Evolutionary conservation across 2,113 vertebrate species (phyloP).

Genomic region (Ciconia boyciana): DNA sequence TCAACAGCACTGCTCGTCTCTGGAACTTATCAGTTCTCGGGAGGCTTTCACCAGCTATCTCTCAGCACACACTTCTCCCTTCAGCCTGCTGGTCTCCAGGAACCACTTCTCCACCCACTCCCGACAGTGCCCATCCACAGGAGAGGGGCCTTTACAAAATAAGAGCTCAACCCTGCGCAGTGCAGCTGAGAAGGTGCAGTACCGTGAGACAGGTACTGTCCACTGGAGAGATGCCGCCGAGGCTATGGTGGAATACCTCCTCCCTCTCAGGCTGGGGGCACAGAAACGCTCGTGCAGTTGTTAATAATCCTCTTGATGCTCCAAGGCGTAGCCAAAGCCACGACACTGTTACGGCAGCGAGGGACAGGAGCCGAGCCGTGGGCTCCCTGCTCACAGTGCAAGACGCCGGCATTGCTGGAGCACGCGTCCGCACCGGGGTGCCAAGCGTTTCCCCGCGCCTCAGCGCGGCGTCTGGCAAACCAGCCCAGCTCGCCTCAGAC

Average conservation of each 20-base stretch:
- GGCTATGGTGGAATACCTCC: background rate
- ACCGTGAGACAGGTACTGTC: background rate
- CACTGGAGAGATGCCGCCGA: background rate
- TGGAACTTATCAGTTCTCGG: background rate
- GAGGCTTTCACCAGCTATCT: background rate
- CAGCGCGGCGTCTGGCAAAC: background rate
- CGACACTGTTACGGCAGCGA: accelerated
- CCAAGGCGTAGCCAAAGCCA: background rate
- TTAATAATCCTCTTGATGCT: background rate
- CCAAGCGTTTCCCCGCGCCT: background rate
- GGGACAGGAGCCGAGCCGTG: background rate
- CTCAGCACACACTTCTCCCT: background rate
- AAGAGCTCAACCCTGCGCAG: background rate
- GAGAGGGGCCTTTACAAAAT: background rate
- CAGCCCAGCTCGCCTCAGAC: no score
- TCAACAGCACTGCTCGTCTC: background rate
- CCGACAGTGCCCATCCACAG: accelerated
- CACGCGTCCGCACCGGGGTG: accelerated
- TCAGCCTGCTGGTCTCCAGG: background rate
- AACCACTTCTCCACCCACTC: background rate
- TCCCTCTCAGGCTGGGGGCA: background rate
- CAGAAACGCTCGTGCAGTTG: accelerated
- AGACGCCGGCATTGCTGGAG: background rate
- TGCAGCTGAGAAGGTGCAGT: background rate
- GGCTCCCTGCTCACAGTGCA: background rate